Conservation (phyloP, 2,888 invertebrate species). For the Chrysolina haemoptera region DNA sequence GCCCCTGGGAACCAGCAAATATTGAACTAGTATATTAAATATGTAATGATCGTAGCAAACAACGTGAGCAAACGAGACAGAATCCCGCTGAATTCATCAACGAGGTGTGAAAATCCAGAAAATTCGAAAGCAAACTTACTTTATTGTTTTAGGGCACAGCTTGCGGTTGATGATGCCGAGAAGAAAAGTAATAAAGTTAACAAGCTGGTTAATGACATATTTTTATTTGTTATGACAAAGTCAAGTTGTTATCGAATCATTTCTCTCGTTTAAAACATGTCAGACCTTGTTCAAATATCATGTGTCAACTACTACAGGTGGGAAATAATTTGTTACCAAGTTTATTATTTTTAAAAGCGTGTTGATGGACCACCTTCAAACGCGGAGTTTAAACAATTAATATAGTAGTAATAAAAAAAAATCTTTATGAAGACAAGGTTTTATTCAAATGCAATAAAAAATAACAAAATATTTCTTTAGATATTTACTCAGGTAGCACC, state of each 20-base stretch:
- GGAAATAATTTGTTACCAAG: constrained; percentile 5
- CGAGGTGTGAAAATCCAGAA: constrained; percentile 44
- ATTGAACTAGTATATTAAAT: constrained; percentile 42
- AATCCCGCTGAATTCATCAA: constrained; percentile 41
- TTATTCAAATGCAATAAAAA: no score
- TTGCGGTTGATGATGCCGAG: constrained; percentile 24
- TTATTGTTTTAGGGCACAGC: constrained; percentile 40
- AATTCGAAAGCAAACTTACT: constrained; percentile 40
- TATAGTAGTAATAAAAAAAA: no score
- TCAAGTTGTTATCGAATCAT: constrained; percentile 2
- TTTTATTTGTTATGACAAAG: constrained; percentile 13
- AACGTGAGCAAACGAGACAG: constrained; percentile 35
- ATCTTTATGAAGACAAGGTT: no score
- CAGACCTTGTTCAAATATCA: neutral
- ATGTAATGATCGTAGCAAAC: constrained; percentile 43
- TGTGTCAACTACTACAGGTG: neutral
- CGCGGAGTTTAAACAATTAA: neutral
- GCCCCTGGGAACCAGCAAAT: constrained; percentile 35
- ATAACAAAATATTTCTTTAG: no score
- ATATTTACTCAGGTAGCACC: no score
- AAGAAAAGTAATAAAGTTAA: constrained; percentile 22
- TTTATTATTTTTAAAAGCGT: constrained; percentile 14
- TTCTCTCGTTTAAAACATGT: constrained; percentile 9
- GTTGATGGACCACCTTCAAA: constrained; percentile 6
- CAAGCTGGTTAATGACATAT: constrained; percentile 19